A percentile compares a stretch with the other conserved stretches of the same genome.
Evolutionary conservation across 1,140 invertebrate species (phyloP).

Genomic region (Phocides pigmalion): DNA sequence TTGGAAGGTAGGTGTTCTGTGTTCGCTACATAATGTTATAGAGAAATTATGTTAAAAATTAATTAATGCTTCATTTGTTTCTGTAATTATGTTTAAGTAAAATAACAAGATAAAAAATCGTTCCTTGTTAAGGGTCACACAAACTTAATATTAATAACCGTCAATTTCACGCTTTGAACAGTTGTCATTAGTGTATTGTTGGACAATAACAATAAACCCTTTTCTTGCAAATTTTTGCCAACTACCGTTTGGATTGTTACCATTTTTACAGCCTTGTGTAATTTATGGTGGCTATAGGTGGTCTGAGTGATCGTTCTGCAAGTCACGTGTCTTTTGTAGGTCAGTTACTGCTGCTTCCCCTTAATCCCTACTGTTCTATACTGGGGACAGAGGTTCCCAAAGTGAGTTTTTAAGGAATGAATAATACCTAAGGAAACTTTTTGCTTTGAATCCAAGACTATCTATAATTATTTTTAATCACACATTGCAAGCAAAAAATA

Average conservation of each 20-base stretch:
- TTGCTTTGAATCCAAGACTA: no score
- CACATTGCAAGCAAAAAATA: no score
- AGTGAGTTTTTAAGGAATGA: constrained; percentile 23
- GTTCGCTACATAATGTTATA: no score
- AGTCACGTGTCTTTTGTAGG: constrained; percentile 74
- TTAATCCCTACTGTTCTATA: constrained; percentile 47
- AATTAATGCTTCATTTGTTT: no score
- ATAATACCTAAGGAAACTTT: no score
- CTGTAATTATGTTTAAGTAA: no score
- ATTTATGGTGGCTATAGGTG: constrained; percentile 73
- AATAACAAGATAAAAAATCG: no score
- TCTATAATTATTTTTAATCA: no score
- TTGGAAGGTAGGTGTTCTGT: no score
- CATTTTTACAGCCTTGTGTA: constrained; percentile 60
- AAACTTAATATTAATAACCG: no score
- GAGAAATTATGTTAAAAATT: no score
- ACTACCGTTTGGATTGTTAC: constrained; percentile 71
- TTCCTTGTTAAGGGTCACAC: no score
- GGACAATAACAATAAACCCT: constrained; percentile 67
- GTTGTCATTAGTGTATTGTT: constrained; percentile 38
- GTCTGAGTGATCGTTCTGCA: constrained; percentile 67
- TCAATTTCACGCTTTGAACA: constrained; percentile 24
- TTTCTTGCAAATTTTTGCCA: constrained; percentile 60
- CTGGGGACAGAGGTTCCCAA: constrained; percentile 52
- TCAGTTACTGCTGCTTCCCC: constrained; percentile 60